phyloP scores from a whole-genome alignment of 2,797 vertebrate genomes.

The Fundulus diaphanus region DNA sequence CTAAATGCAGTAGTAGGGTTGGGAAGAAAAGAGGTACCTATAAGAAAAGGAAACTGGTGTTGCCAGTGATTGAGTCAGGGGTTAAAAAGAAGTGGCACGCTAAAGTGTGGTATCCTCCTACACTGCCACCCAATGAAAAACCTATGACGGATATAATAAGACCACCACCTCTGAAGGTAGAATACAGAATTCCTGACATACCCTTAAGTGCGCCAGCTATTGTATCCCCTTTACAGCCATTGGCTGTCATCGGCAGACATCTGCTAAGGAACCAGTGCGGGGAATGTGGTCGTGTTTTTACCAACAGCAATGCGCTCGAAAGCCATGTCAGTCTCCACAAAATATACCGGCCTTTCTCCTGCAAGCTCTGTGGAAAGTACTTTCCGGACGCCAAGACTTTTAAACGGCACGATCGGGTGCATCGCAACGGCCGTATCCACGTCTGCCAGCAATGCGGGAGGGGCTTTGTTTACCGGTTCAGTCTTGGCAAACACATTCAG shows the following conservation, averaged over 20 bases:
- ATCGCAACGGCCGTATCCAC: conserved; percentile 75
- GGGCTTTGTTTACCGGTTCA: conserved; percentile 80
- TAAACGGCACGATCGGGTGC: conserved; percentile 75
- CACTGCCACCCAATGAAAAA: conserved; percentile 12
- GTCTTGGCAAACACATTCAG: conserved; percentile 78
- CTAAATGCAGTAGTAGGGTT: conserved; percentile 24
- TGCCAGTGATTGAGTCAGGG: background rate
- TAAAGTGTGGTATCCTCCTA: conserved; percentile 63
- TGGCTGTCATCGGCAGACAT: conserved; percentile 63
- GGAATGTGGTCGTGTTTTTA: conserved; percentile 77
- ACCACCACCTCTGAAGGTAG: conserved; percentile 18
- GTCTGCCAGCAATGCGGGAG: conserved; percentile 77
- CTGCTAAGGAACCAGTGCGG: conserved; percentile 76
- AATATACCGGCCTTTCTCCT: conserved; percentile 70
- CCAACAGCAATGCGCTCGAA: conserved; percentile 71
- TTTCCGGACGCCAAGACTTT: conserved; percentile 76
- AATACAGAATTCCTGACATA: conserved; percentile 11
- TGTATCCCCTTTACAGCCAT: conserved; percentile 65
- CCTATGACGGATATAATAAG: background rate
- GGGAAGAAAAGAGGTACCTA: conserved; percentile 18
- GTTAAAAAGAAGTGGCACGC: conserved; percentile 17
- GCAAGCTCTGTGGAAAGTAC: conserved; percentile 74
- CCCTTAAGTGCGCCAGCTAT: conserved; percentile 38
- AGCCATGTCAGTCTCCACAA: conserved; percentile 77
- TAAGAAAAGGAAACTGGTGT: conserved; percentile 4